A percentile compares a stretch with the other conserved stretches of the same genome.
phyloP scores from a whole-genome alignment of 2,888 invertebrate genomes.

The Polyommatus icarus region DNA sequence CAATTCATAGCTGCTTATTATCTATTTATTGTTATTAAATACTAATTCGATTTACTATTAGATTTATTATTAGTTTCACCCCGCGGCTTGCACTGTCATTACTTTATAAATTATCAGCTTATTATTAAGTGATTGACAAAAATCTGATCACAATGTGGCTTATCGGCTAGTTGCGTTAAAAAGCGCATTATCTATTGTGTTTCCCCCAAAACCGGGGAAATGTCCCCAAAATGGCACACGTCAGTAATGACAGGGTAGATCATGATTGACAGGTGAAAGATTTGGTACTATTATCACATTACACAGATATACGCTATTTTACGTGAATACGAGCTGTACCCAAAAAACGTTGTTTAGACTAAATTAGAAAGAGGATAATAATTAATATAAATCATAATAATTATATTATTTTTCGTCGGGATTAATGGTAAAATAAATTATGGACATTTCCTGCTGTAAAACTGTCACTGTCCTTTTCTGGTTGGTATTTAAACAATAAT shows the following conservation, averaged over 20 bases:
- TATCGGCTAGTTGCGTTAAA: conserved; percentile 1
- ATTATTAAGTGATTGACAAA: conserved; percentile 5
- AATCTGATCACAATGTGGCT: not conserved
- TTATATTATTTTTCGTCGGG: too few species aligned
- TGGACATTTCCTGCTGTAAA: too few species aligned
- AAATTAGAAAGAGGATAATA: too few species aligned
- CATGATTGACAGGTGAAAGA: conserved; percentile 10
- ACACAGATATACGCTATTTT: not conserved
- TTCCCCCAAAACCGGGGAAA: conserved; percentile 54
- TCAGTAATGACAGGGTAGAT: conserved; percentile 34
- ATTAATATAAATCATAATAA: too few species aligned
- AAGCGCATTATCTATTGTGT: conserved; percentile 35
- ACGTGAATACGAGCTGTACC: too few species aligned
- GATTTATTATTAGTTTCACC: not conserved
- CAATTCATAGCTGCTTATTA: not conserved
- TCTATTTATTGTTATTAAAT: not conserved
- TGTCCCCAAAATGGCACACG: conserved; percentile 51
- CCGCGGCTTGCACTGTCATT: not conserved
- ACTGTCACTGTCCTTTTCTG: too few species aligned
- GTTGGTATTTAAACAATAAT: too few species aligned
- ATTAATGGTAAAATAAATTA: too few species aligned
- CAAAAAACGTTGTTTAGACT: too few species aligned
- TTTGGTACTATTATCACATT: conserved; percentile 1
- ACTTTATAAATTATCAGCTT: conserved; percentile 4
- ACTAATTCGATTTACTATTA: not conserved